Evolutionary conservation across 2,113 vertebrate species (phyloP).

Genomic region (Oceanites oceanicus): DNA sequence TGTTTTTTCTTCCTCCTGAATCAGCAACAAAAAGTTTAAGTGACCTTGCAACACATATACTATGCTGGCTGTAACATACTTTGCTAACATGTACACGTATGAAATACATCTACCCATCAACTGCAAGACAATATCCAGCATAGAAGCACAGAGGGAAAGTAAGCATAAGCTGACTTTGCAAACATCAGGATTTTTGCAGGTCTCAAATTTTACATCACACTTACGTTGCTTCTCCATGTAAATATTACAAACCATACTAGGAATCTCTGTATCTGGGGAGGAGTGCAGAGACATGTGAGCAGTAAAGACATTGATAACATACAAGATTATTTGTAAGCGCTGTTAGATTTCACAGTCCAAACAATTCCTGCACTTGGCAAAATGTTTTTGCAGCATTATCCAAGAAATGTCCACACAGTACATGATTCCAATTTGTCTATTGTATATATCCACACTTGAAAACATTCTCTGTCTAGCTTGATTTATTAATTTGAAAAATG

Average conservation of each 20-base stretch:
- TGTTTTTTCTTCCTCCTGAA: not conserved
- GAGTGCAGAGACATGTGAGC: not conserved
- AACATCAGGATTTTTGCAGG: not conserved
- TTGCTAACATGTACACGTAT: fast-evolving
- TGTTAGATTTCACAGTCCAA: not conserved
- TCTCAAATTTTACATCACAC: not conserved
- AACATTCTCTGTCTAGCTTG: not conserved
- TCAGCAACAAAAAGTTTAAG: not conserved
- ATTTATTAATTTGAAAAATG: not conserved
- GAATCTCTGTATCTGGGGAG: not conserved
- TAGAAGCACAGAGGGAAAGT: not conserved
- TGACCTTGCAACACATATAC: not conserved
- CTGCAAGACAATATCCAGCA: not conserved
- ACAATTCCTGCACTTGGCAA: not conserved
- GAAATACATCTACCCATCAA: not conserved
- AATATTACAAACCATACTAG: not conserved
- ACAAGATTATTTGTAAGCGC: not conserved
- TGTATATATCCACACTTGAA: not conserved
- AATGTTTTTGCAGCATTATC: not conserved
- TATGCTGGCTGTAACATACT: not conserved
- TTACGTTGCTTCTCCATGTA: not conserved
- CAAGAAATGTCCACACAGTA: not conserved
- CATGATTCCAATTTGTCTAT: not conserved
- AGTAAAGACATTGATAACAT: not conserved
- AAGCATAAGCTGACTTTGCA: not conserved